These are phyloP conservation scores for Cydia pomonella DNA, from an alignment of 1,140 invertebrate species.

Conservation along the genomic window DNA sequence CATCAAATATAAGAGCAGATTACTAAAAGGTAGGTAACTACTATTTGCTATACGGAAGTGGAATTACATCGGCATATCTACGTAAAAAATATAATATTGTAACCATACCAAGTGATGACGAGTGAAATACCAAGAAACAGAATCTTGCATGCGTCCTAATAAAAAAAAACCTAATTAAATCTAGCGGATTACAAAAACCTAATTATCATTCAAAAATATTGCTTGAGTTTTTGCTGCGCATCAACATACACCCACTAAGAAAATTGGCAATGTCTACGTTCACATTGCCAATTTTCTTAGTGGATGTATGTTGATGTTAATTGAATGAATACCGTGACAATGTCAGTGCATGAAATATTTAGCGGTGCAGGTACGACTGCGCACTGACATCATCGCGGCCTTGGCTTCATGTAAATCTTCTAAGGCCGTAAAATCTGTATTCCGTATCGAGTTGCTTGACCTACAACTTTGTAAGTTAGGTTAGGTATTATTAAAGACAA, in stretches of 20 bases:
- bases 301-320: slow-evolving; percentile 4
- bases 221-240: not conserved
- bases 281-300: not conserved
- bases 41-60: no score
- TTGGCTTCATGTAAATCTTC: slow-evolving; percentile 5
- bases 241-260: not conserved
- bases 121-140: no score
- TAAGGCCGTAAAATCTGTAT: slow-evolving; percentile 23
- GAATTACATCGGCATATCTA: no score
- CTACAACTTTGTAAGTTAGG: not conserved
- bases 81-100: no score
- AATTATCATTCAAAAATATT: not conserved
- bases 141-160: no score
- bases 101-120: no score
- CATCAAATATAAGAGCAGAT: no score
- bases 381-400: slow-evolving; percentile 43
- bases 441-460: slow-evolving; percentile 14
- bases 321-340: slow-evolving; percentile 44
- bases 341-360: slow-evolving; percentile 50
- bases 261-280: slow-evolving; percentile 1
- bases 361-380: slow-evolving; percentile 34
- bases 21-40: no score
- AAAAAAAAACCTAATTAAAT: no score
- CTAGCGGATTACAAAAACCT: not conserved
- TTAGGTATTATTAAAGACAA: no score